These are phyloP conservation scores for Sclerodermus sp. DNA, from an alignment of 2,888 invertebrate species.

Conservation along the genomic window DNA sequence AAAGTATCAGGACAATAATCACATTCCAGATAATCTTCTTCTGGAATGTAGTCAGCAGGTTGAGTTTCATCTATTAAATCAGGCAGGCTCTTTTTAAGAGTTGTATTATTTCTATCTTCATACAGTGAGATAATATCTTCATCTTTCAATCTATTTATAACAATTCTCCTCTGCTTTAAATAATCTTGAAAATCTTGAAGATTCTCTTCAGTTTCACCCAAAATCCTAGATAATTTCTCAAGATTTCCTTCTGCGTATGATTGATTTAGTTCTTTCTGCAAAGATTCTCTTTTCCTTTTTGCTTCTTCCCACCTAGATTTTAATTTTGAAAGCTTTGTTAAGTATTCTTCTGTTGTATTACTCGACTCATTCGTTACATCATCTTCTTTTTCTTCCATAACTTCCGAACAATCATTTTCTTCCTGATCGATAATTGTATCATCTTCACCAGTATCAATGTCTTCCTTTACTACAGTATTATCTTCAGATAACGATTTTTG, in stretches of 20 bases:
- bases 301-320: conserved; percentile 44
- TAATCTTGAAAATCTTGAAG: conserved; percentile 50
- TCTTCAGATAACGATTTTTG: conserved; percentile 7
- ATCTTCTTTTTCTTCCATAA: conserved; percentile 12
- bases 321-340: conserved; percentile 32
- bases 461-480: conserved; percentile 2
- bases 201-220: conserved; percentile 43
- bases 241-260: conserved; percentile 40
- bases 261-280: conserved; percentile 34
- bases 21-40: conserved; percentile 42
- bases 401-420: conserved; percentile 14
- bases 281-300: conserved; percentile 37
- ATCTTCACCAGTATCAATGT: too few relatives aligned
- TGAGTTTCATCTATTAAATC: conserved; percentile 34
- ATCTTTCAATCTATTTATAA: conserved; percentile 47
- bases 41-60: conserved; percentile 31
- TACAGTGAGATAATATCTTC: conserved; percentile 49
- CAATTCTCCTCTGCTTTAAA: conserved; percentile 48
- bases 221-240: conserved; percentile 40
- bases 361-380: conserved; percentile 8
- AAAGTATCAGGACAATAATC: conserved; percentile 50
- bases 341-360: conserved; percentile 31
- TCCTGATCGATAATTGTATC: too few relatives aligned
- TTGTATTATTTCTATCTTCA: conserved; percentile 40
- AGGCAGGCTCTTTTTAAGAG: conserved; percentile 30